Evolutionary conservation across 2,113 vertebrate species (phyloP).

Genomic region (Catharus bicknelli): DNA sequence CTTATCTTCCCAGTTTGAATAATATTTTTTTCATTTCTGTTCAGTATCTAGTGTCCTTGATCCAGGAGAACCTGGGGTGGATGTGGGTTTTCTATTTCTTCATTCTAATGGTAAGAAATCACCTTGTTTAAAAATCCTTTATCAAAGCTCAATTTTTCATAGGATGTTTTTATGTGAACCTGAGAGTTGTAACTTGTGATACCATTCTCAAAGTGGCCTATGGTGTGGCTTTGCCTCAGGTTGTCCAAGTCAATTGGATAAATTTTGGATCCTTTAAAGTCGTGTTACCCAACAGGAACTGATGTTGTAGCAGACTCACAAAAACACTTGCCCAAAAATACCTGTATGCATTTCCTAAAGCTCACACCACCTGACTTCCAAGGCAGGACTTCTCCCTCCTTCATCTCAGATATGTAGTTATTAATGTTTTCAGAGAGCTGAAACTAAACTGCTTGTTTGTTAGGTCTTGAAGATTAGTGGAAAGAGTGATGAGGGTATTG

Average conservation of each 20-base stretch:
- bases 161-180: neutral
- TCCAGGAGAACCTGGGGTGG: constrained; percentile 89
- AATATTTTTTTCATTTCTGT: neutral
- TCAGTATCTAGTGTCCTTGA: constrained; percentile 93
- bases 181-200: neutral
- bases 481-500: neutral
- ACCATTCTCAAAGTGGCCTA: neutral
- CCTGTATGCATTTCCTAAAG: neutral
- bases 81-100: constrained; percentile 97
- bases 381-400: neutral
- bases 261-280: neutral
- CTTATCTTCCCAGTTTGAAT: neutral
- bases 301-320: neutral
- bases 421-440: neutral
- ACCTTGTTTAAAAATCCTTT: neutral
- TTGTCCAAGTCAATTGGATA: neutral
- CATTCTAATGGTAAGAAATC: constrained; percentile 89
- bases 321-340: neutral
- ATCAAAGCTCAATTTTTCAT: neutral
- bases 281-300: neutral
- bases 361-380: neutral
- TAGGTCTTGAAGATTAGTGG: neutral
- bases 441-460: neutral
- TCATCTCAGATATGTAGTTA: accelerated
- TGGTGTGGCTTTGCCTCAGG: neutral